Evolutionary conservation across 2,888 invertebrate species (phyloP).

Genomic region (Gari tellinella): DNA sequence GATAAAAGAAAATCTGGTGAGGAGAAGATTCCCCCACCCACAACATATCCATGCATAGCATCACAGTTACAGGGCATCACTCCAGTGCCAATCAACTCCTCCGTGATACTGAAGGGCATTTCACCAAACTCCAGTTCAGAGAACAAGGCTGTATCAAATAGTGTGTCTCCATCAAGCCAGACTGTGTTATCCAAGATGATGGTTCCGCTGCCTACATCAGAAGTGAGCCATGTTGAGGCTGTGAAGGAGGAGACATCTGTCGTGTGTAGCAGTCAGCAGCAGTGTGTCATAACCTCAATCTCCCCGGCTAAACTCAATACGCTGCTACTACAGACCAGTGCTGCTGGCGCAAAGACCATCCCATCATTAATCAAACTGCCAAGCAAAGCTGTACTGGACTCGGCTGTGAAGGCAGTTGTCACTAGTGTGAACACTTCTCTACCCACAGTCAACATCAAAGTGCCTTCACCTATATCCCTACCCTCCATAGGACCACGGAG

Average conservation of each 20-base stretch:
- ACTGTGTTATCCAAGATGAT: not conserved
- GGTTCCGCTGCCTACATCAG: not conserved
- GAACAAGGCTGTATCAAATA: conserved; percentile 3
- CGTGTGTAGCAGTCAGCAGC: conserved; percentile 22
- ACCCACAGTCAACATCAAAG: conserved; percentile 79
- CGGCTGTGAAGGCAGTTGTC: conserved; percentile 74
- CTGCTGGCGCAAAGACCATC: conserved; percentile 63
- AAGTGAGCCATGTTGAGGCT: not conserved
- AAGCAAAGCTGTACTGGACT: conserved; percentile 69
- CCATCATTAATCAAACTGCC: conserved; percentile 64
- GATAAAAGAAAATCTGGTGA: conserved; percentile 69
- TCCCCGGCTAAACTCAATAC: conserved; percentile 61
- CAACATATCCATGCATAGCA: conserved; percentile 27
- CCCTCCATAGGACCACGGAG: conserved; percentile 74
- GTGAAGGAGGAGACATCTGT: conserved; percentile 1
- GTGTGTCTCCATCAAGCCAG: not conserved
- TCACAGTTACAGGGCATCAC: conserved; percentile 23
- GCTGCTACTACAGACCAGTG: conserved; percentile 60
- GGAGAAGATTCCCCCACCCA: conserved; percentile 26
- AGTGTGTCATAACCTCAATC: conserved; percentile 55
- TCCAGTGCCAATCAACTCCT: conserved; percentile 9
- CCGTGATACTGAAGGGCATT: conserved; percentile 16
- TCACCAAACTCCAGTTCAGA: conserved; percentile 12
- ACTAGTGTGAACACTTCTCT: conserved; percentile 75
- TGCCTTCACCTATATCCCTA: conserved; percentile 75